Percentiles rank a stretch among this genome's conserved stretches.
These are phyloP conservation scores for Gymnodraco acuticeps DNA, from an alignment of 2,797 vertebrate genomes.

Conservation along the genomic window DNA sequence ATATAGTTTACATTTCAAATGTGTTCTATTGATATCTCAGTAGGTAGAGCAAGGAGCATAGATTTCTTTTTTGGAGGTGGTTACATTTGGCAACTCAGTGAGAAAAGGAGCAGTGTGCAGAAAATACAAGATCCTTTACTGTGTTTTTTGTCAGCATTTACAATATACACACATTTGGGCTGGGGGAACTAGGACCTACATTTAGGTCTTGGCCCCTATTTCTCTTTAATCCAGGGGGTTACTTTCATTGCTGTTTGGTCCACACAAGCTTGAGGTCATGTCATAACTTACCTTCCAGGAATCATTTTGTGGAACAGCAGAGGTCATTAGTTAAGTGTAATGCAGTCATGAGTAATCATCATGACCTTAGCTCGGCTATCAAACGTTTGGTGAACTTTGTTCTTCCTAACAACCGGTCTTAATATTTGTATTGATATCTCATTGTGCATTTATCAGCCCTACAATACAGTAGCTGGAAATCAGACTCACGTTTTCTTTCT, in stretches of 20 bases:
- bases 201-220: background rate
- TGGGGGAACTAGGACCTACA: background rate
- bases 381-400: conserved; percentile 8
- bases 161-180: background rate
- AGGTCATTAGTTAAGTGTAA: background rate
- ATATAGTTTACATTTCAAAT: background rate
- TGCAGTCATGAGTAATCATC: background rate
- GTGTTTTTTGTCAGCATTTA: background rate
- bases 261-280: background rate
- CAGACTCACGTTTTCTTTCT: no score
- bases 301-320: background rate
- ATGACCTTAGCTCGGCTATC: background rate
- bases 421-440: background rate
- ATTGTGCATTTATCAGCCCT: background rate
- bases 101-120: background rate
- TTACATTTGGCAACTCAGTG: no score
- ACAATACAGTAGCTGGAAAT: background rate
- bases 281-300: background rate
- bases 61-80: rapidly evolving
- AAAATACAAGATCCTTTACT: background rate
- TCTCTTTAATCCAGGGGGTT: background rate
- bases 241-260: background rate
- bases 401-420: background rate
- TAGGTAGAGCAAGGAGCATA: background rate
- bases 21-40: background rate